These are phyloP conservation scores for Aphis craccivora DNA, from an alignment of 1,140 invertebrate species.

Conservation along the genomic window DNA sequence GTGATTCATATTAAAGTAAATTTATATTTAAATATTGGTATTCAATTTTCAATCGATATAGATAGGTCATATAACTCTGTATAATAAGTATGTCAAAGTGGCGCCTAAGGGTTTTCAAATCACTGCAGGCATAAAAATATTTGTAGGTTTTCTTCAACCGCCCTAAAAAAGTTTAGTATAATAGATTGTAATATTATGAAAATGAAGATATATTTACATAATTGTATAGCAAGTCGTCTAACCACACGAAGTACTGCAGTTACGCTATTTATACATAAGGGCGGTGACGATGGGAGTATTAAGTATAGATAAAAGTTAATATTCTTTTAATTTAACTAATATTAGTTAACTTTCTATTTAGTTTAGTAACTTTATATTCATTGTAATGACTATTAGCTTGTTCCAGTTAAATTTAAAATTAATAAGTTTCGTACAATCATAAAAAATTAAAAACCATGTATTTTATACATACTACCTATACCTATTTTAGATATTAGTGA, in stretches of 20 bases:
- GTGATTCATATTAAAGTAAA: neutral
- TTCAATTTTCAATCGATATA: neutral
- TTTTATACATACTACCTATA: no score
- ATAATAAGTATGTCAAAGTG: slow-evolving; percentile 1
- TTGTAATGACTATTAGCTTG: neutral
- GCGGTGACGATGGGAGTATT: neutral
- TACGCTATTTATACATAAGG: neutral
- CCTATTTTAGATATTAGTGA: neutral
- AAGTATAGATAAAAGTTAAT: neutral
- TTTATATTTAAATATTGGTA: neutral
- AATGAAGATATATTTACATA: neutral
- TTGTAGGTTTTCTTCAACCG: neutral
- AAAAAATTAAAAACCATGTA: no score
- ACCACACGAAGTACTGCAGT: neutral
- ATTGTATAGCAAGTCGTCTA: neutral
- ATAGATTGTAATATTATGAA: neutral
- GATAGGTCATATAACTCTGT: neutral
- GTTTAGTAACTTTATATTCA: neutral
- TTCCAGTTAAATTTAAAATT: neutral
- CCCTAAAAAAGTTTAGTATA: neutral
- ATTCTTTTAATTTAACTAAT: neutral
- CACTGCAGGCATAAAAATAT: neutral
- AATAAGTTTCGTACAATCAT: neutral
- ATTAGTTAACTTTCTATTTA: neutral
- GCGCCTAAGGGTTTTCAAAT: neutral